phyloP scores from a whole-genome alignment of 1,140 invertebrate species.

The Drosophila kurseongensis region DNA sequence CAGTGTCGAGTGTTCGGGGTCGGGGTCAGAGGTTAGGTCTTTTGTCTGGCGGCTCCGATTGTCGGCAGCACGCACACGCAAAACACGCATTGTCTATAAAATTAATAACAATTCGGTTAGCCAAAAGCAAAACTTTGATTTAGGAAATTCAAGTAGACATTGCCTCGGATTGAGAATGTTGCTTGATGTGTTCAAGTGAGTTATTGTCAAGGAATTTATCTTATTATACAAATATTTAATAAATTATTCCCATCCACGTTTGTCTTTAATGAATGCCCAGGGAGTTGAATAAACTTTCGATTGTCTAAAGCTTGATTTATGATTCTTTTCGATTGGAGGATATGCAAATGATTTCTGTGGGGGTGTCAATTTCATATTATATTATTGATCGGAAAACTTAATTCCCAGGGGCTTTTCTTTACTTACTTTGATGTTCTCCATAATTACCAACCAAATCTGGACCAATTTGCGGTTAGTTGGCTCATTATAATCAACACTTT shows the following conservation, averaged over 20 bases:
- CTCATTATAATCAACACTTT: conserved; percentile 51
- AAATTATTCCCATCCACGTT: conserved; percentile 18
- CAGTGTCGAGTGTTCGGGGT: conserved; percentile 1
- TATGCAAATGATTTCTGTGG: conserved; percentile 31
- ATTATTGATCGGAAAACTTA: conserved; percentile 34
- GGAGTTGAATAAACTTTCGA: conserved; percentile 49
- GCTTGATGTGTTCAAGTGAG: conserved; percentile 14
- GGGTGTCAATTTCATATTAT: conserved; percentile 11
- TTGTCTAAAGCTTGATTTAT: conserved; percentile 40
- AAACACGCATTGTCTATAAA: conserved; percentile 45
- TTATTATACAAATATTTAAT: conserved; percentile 17
- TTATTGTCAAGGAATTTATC: conserved; percentile 36
- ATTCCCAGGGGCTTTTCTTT: background rate
- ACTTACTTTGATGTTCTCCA: conserved; percentile 16
- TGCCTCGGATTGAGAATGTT: conserved; percentile 6
- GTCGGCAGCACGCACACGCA: conserved; percentile 35
- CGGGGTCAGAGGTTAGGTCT: conserved; percentile 14
- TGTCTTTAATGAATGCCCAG: conserved; percentile 13
- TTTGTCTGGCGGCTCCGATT: conserved; percentile 29
- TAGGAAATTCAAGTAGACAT: conserved; percentile 12
- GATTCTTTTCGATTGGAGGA: conserved; percentile 22
- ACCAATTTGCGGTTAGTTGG: conserved; percentile 46
- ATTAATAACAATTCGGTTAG: conserved; percentile 55
- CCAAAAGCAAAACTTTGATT: conserved; percentile 20
- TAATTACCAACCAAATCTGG: conserved; percentile 43